Base-by-base conservation (phyloP, 2,113 vertebrate species). In the Rissa tridactyla region DNA sequence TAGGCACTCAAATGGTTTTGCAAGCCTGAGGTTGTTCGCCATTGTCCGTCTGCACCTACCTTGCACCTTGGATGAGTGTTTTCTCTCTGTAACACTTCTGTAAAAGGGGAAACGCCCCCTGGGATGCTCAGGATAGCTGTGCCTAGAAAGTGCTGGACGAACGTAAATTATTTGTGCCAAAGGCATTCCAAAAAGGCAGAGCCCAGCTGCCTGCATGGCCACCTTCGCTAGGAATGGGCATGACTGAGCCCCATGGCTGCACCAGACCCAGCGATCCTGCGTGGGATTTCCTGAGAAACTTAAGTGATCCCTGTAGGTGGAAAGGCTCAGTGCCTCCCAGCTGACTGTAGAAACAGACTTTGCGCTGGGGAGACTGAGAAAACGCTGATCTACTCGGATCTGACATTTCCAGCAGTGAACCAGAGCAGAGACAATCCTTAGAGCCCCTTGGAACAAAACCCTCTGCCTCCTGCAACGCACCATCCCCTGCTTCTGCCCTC, bases 1-100 rank as follows among this genome's bases (percentile, higher is more conserved):
- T 4, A 34, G 34, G 36, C 13, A 44, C 66, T 15, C 40, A 32
- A 12, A 32, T 9, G 11, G 40, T 42, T 93, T 76, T 65, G n/a
- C 62, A 47, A 73, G 62, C 38, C 23, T 36, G 26, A 58, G 52
- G 32, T 11, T 65, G 15, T 46, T 52, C 65, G 25, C 27, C 49
- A 32, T 0, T 27, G 65, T 75, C 38, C 2, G 0, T 1, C 25
- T 57, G 36, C 30, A 57, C 13, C 38, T 25, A 38, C 55, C 57
- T 69, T 65, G 49, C 54, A 80, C 21, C 42, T 5, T 15, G 49
- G 9, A 19, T 1, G 2, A 46, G 71, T 3, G 68, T 49, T 32
- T 46, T 9, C 10, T 55, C 58, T 47, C 47, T 29, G 34, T 51
- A 25, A 16, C 22, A 12, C 54, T 3, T 80, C 22, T 47, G 27